These are phyloP conservation scores for Cecropterus lyciades DNA, from an alignment of 1,140 invertebrate genomes.

Conservation along the genomic window DNA sequence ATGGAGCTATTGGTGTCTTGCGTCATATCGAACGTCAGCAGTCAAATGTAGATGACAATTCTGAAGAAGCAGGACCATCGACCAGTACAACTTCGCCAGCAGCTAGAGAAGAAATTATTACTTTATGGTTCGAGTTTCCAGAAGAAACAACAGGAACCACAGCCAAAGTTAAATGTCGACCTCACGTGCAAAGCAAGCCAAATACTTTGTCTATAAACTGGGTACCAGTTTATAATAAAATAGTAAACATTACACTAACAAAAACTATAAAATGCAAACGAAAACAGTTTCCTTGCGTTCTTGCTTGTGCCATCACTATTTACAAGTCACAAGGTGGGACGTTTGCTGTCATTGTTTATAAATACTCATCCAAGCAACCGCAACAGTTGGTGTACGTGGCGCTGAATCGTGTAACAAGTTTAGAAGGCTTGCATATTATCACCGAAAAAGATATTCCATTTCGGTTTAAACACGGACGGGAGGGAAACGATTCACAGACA, in stretches of 20 bases:
- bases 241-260: conserved; percentile 38
- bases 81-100: conserved; percentile 50
- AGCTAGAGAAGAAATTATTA: conserved; percentile 52
- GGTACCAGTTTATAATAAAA: conserved; percentile 44
- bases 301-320: conserved; percentile 46
- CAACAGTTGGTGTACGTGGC: conserved; percentile 55
- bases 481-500: conserved; percentile 44
- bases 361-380: conserved; percentile 43
- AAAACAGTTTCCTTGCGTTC: conserved; percentile 47
- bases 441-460: conserved; percentile 44
- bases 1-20: conserved; percentile 56
- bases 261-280: conserved; percentile 45
- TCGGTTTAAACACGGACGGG: conserved; percentile 37
- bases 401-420: conserved; percentile 49
- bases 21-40: conserved; percentile 43
- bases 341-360: conserved; percentile 46
- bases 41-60: conserved; percentile 40
- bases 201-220: conserved; percentile 41
- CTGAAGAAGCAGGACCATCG: conserved; percentile 45
- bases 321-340: conserved; percentile 43
- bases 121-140: conserved; percentile 57
- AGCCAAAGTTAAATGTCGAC: too few relatives aligned
- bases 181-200: conserved; percentile 42
- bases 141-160: conserved; percentile 39
- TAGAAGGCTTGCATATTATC: conserved; percentile 50